Conservation (phyloP, 2,113 vertebrate species). For the Synodontis membranacea region DNA sequence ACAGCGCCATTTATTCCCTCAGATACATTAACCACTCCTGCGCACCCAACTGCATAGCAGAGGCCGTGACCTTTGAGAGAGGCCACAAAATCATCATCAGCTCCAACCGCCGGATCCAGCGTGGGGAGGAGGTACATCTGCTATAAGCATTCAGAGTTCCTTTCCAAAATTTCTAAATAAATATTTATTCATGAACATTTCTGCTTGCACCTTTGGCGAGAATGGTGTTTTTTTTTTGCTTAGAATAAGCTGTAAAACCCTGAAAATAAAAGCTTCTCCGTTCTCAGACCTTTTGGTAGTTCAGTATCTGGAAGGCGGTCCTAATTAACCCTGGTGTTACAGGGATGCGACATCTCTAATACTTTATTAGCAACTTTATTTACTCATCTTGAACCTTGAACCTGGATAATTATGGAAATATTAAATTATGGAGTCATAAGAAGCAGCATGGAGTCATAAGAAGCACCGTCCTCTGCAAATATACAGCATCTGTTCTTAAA, state of each 20-base stretch:
- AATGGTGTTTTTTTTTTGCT: not conserved
- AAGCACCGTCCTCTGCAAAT: too few species aligned
- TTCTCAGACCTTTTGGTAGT: not conserved
- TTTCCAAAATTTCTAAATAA: not conserved
- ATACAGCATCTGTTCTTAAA: not conserved
- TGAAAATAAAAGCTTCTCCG: not conserved
- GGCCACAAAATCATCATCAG: slow-evolving; percentile 98
- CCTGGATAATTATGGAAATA: not conserved
- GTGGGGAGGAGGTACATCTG: slow-evolving; percentile 89
- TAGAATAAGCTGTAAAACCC: not conserved
- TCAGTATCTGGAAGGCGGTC: not conserved
- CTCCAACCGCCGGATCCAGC: slow-evolving; percentile 93
- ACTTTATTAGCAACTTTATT: not conserved
- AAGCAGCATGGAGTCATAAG: not conserved
- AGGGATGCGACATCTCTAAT: not conserved
- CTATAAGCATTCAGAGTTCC: not conserved
- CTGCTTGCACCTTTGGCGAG: not conserved
- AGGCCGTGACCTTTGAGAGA: slow-evolving; percentile 93
- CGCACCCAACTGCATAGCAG: slow-evolving; percentile 94
- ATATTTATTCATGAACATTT: not conserved
- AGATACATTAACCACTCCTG: slow-evolving; percentile 99
- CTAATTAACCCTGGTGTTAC: not conserved
- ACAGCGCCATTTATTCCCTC: not conserved
- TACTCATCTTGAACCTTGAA: too few species aligned
- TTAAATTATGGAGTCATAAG: too few species aligned